Base-by-base conservation (phyloP, 1,140 invertebrate species). In the Megathymus violae region DNA sequence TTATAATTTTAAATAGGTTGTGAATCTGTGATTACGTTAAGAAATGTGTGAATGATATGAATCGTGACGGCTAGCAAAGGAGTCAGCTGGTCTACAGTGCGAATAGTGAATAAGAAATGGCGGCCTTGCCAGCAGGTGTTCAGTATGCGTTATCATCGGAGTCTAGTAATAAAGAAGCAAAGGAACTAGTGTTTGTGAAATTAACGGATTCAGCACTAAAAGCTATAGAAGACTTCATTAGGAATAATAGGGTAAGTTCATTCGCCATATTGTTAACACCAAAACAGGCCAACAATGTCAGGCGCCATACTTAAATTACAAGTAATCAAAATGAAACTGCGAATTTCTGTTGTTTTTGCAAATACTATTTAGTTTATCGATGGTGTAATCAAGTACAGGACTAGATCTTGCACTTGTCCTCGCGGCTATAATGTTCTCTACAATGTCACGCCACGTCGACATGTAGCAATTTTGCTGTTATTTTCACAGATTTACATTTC, bases 91-190 rank as follows among this genome's bases (percentile, higher is more conserved):
- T 91, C 88, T 81, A 89, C 82, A 88, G 91, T 91, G 86, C 89
- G 89, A 91, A 91, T 91, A 91, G 90, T 91, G 89, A 89, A 86
- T 91, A 90, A 91, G 90, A 96, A 96, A 98, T 97, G 97, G 96
- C 97, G 95, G 94, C 96, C 94, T 95, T 98, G 93, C 95, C 95
- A 93, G 95, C 97, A 95, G 97, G 97, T 94, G 94, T 95, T 93
- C 95, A 97, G 94, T 98, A 98, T 96, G 96, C 96, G 93, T 96
- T 98, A 94, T 97, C 96, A 93, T 97, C 97, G 89, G 95, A 96
- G 91, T 94, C 93, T 92, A 94, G 94, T 94, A 95, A 94, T 93
- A 94, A 95, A 93, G 95, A 95, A 93, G 95, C 95, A 92, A 98
- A 97, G 93, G 95, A 96, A 84, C 94, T 97, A 88, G 94, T 98